Base-by-base conservation (phyloP, 1,140 invertebrate species). In the Goniozus legneri region DNA sequence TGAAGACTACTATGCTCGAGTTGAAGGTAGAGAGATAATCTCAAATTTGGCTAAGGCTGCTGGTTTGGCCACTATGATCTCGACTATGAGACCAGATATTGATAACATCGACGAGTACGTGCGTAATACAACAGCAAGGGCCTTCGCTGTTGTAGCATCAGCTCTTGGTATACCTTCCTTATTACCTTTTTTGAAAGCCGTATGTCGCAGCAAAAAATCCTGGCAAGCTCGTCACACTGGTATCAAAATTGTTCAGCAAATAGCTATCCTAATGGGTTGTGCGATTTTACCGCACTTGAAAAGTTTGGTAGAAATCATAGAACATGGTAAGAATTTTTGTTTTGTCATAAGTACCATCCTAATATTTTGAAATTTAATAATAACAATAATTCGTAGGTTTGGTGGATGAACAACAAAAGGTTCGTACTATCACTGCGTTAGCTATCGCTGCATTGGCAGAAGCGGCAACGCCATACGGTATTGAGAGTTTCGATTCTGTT, bases 31-130 rank as follows among this genome's bases (percentile, higher is more conserved):
- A 70, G 97, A 99, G 77, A 99, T 99, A 52, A 99, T 99, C 64
- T 99, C 96, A 0, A 99, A 99, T 79, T 79, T 99, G 59, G 96
- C 97, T 0, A 99, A 99, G 79, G 97, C 97, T 14, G 97, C 97
- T n/a, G 97, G 97, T 48, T 79, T 99, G 19, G 97, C 97, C 0
- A 99, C 97, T 7, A 99, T 99, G 97, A 99, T 99, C 62, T 99
- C 97, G 1, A 99, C 97, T 0, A 99, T 99, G 97, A 82, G 97
- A 75, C 97, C 97, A 3, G 97, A 99, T 80, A 99, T 99, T 67
- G 97, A 99, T 71, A 99, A 99, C 69, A 98, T 99, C 62, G 97
- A 99, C 77, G 97, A 99, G 78, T 99, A 99, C 60, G 97, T 99
- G 1, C 80, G 97, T 69, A 99, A 99, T 72, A 99, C 97, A 0